Evolutionary conservation across 2,797 vertebrate genomes (phyloP).

Genomic region (Siniperca undulata): DNA sequence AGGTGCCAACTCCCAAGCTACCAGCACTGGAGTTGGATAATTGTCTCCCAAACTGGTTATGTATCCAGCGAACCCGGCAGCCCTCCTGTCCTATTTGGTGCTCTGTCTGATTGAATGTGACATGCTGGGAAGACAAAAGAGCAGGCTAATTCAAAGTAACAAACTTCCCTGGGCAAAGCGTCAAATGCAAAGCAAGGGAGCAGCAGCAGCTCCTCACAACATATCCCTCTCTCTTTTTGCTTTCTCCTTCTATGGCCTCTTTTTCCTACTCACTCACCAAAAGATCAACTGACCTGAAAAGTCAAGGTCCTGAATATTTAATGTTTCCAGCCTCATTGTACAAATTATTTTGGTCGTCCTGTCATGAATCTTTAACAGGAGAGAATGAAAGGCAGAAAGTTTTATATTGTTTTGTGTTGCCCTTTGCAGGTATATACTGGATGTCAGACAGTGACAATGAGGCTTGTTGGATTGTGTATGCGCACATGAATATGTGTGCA

Average conservation of each 20-base stretch:
- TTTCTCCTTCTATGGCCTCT: slow-evolving; percentile 55
- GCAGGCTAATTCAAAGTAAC: slow-evolving; percentile 96
- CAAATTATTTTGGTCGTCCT: slow-evolving; percentile 73
- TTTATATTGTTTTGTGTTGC: slow-evolving; percentile 63
- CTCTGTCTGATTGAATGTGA: slow-evolving; percentile 92
- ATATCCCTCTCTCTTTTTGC: slow-evolving; percentile 69
- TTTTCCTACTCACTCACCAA: slow-evolving; percentile 76
- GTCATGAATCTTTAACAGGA: slow-evolving; percentile 70
- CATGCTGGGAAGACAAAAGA: slow-evolving; percentile 96
- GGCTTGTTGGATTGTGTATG: slow-evolving; percentile 29
- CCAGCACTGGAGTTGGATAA: slow-evolving; percentile 76
- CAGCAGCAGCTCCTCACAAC: slow-evolving; percentile 77
- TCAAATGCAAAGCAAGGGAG: slow-evolving; percentile 84
- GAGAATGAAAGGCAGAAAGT: slow-evolving; percentile 61
- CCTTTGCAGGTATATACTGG: slow-evolving; percentile 39
- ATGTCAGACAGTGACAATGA: slow-evolving; percentile 52
- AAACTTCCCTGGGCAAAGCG: slow-evolving; percentile 90
- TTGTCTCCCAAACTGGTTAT: slow-evolving; percentile 91
- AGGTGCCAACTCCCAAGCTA: slow-evolving; percentile 92
- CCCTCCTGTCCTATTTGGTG: slow-evolving; percentile 82
- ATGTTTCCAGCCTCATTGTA: slow-evolving; percentile 70
- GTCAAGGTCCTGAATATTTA: slow-evolving; percentile 81
- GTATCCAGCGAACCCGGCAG: slow-evolving; percentile 88
- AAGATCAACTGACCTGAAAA: slow-evolving; percentile 90
- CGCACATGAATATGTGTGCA: slow-evolving; percentile 34